A percentile compares a stretch with the other conserved stretches of the same genome.
phyloP scores from a whole-genome alignment of 1,140 invertebrate species.

The Heliconius hewitsoni region DNA sequence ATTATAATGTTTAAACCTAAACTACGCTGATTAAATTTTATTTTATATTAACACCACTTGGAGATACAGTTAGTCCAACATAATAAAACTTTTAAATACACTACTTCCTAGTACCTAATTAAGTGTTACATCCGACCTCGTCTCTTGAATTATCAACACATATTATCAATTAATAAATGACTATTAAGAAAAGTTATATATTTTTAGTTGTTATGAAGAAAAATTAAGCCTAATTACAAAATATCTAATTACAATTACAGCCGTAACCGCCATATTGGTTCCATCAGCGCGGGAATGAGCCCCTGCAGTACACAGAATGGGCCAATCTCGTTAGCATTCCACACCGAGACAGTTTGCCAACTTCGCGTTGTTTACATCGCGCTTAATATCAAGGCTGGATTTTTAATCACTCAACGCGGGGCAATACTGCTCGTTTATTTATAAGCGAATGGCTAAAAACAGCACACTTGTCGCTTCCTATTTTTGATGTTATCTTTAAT shows the following conservation, averaged over 20 bases:
- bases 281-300: constrained; percentile 51
- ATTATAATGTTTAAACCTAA: too few species aligned
- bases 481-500: not conserved
- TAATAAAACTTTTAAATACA: too few species aligned
- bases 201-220: too few species aligned
- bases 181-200: too few species aligned
- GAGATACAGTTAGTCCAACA: too few species aligned
- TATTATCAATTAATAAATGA: not conserved
- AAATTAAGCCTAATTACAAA: not conserved
- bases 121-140: not conserved
- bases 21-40: too few species aligned
- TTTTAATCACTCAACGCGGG: constrained; percentile 53
- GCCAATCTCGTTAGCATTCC: constrained; percentile 64
- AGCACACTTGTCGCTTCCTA: constrained; percentile 12
- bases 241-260: constrained; percentile 37
- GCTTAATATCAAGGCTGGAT: constrained; percentile 61
- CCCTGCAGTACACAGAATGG: constrained; percentile 49
- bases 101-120: not conserved
- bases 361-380: constrained; percentile 54
- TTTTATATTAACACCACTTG: too few species aligned
- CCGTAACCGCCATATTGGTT: constrained; percentile 46
- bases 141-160: not conserved
- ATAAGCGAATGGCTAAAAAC: not conserved
- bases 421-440: constrained; percentile 12
- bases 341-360: constrained; percentile 58